A percentile compares a stretch with the other conserved stretches of the same genome.
Evolutionary conservation across 2,113 vertebrate genomes (phyloP).

Genomic region (Acinonyx jubatus): DNA sequence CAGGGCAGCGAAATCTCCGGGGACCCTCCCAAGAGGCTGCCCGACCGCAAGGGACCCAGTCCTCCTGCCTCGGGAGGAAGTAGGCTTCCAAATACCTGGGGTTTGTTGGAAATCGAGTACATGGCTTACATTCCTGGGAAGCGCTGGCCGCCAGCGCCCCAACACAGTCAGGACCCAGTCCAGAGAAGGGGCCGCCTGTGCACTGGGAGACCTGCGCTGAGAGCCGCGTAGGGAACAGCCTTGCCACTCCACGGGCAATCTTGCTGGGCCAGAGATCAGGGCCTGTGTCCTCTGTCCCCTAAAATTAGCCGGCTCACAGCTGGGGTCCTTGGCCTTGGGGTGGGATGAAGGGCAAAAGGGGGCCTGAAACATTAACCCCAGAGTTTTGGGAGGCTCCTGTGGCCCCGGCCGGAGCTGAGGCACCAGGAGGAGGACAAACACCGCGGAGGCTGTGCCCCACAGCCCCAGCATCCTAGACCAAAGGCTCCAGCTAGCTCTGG

Average conservation of each 20-base stretch:
- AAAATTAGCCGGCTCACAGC: neutral
- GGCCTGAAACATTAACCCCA: neutral
- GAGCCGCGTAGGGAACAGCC: neutral
- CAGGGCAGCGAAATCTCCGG: neutral
- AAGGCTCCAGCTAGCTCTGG: accelerated
- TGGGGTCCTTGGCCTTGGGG: neutral
- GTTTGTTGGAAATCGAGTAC: accelerated
- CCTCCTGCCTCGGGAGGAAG: too few species aligned
- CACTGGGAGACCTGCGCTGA: accelerated
- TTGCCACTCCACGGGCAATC: accelerated
- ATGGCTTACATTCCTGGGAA: neutral
- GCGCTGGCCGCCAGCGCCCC: neutral
- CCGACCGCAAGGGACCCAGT: accelerated
- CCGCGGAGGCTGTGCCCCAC: neutral
- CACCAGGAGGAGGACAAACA: too few species aligned
- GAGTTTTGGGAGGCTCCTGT: neutral
- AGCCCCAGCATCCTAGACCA: neutral
- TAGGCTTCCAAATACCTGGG: neutral
- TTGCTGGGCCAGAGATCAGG: accelerated
- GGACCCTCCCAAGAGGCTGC: neutral
- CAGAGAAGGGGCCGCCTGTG: too few species aligned
- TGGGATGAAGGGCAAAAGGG: neutral
- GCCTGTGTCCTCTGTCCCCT: neutral
- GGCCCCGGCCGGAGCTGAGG: neutral
- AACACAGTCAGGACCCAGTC: neutral